A percentile compares a stretch with the other conserved stretches of the same genome.
Conservation (phyloP, 2,797 vertebrate genomes). For the Spondyliosoma cantharus region DNA sequence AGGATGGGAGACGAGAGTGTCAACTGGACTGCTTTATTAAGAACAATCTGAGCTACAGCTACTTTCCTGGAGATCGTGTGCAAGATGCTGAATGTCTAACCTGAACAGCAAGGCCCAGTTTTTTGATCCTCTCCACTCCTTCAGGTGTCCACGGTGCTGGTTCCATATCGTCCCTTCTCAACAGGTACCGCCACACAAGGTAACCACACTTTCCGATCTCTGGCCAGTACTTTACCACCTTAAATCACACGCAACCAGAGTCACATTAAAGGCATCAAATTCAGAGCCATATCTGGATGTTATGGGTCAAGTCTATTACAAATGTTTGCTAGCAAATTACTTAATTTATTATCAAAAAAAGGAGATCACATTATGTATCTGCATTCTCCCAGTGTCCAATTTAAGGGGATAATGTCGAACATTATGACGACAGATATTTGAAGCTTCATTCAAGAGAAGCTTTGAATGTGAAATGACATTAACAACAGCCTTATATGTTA, state of each 20-base stretch:
- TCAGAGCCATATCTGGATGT: not conserved
- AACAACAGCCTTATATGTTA: too few relatives aligned
- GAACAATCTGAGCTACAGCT: not conserved
- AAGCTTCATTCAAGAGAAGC: too few relatives aligned
- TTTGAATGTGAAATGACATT: too few relatives aligned
- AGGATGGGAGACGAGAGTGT: not conserved
- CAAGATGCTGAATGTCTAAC: slow-evolving; percentile 74
- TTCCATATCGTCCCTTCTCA: slow-evolving; percentile 95
- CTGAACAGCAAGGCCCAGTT: slow-evolving; percentile 94
- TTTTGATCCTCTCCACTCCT: slow-evolving; percentile 93
- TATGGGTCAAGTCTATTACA: not conserved
- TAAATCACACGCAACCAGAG: slow-evolving; percentile 11
- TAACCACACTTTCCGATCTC: slow-evolving; percentile 99
- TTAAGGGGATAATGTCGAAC: too few relatives aligned
- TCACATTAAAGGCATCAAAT: not conserved
- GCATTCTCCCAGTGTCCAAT: too few relatives aligned
- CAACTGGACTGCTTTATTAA: not conserved
- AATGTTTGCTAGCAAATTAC: too few relatives aligned
- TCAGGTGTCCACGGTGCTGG: slow-evolving; percentile 98
- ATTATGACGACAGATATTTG: too few relatives aligned
- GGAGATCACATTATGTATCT: too few relatives aligned
- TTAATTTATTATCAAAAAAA: too few relatives aligned
- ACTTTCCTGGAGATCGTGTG: too few relatives aligned
- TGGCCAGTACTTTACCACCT: slow-evolving; percentile 99
- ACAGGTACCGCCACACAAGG: slow-evolving; percentile 97